Evolutionary conservation across 2,113 vertebrate genomes (phyloP).

Genomic region (Cyanocitta stelleri): DNA sequence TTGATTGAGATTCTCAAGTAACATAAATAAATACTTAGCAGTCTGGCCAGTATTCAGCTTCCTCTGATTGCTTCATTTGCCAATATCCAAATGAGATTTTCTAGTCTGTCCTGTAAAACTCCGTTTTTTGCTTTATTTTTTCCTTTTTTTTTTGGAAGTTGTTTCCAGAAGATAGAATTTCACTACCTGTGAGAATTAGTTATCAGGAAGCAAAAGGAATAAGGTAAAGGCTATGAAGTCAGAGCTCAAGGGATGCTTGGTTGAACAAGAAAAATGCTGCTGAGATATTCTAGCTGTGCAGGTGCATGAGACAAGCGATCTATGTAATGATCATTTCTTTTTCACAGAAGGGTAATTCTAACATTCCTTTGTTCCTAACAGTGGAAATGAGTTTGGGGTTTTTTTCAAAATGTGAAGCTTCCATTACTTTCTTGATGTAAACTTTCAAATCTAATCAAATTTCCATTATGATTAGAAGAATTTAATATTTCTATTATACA

Average conservation of each 20-base stretch:
- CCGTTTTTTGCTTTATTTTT: neutral
- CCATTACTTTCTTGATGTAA: neutral
- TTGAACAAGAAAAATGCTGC: neutral
- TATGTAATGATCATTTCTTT: neutral
- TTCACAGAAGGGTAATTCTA: neutral
- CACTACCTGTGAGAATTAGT: too few relatives aligned
- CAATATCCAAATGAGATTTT: neutral
- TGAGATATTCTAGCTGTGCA: neutral
- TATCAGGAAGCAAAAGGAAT: neutral
- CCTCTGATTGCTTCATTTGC: neutral
- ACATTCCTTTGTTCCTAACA: neutral
- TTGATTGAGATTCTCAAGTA: neutral
- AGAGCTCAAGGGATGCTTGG: neutral
- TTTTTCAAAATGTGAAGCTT: neutral
- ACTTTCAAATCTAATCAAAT: neutral
- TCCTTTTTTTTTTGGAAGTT: neutral
- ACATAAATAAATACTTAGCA: neutral
- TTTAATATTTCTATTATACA: neutral
- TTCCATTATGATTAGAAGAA: neutral
- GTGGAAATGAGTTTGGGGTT: neutral
- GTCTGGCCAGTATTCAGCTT: neutral
- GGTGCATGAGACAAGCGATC: neutral
- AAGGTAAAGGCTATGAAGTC: neutral
- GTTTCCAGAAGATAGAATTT: neutral
- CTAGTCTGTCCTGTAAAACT: neutral